These are phyloP conservation scores for Lobophora halterata DNA, from an alignment of 2,888 invertebrate species.

Conservation along the genomic window DNA sequence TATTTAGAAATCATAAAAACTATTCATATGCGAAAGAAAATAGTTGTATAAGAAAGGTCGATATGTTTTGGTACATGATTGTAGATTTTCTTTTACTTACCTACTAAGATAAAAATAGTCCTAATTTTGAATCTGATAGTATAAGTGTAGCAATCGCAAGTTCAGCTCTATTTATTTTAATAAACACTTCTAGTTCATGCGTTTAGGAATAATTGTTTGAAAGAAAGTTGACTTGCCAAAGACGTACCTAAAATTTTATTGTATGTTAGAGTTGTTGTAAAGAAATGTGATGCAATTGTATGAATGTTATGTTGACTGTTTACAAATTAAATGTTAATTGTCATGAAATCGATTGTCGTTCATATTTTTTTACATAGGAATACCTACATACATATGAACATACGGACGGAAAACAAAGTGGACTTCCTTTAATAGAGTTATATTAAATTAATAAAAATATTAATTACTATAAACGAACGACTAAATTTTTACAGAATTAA, in stretches of 20 bases:
- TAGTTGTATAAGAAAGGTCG: conserved; percentile 5
- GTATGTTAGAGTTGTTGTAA: conserved; percentile 52
- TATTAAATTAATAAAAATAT: too few relatives aligned
- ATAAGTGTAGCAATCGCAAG: conserved; percentile 21
- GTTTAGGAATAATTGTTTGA: conserved; percentile 28
- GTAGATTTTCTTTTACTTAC: conserved; percentile 8
- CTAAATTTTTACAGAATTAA: not conserved
- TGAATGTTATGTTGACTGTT: conserved; percentile 68
- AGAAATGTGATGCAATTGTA: conserved; percentile 48
- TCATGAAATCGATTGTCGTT: conserved; percentile 33
- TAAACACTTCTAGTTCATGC: conserved; percentile 19
- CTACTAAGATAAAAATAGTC: too few relatives aligned
- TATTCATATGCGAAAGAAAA: conserved; percentile 6
- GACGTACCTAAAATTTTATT: conserved; percentile 51
- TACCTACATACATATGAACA: too few relatives aligned
- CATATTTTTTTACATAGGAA: conserved; percentile 30
- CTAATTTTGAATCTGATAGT: conserved; percentile 27
- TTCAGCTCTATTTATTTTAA: conserved; percentile 28
- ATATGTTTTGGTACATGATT: conserved; percentile 6
- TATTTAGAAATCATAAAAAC: conserved; percentile 1
- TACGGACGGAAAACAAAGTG: too few relatives aligned
- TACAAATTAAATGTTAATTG: conserved; percentile 63
- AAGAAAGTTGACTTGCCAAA: conserved; percentile 59
- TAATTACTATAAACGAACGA: too few relatives aligned
- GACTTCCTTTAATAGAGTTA: too few relatives aligned